These are phyloP conservation scores for Gastracanthus pulcherrimus DNA, from an alignment of 2,888 invertebrate species.

Conservation along the genomic window DNA sequence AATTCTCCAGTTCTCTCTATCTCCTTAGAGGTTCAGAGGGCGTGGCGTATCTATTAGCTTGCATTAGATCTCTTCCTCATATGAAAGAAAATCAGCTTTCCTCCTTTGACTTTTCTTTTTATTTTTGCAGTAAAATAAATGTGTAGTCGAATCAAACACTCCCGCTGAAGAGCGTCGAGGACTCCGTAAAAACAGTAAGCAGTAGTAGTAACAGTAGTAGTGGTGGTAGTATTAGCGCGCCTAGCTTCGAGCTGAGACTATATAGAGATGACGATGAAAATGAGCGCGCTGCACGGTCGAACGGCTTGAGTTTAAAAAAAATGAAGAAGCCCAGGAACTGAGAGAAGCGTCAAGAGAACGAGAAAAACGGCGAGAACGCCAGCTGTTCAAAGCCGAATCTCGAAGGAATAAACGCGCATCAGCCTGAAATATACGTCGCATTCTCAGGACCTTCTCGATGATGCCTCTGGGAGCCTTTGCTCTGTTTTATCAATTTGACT, in stretches of 20 bases:
- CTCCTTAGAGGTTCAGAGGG: too few relatives aligned
- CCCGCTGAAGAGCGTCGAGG: neutral
- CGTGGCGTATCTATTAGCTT: too few relatives aligned
- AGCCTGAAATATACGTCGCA: slow-evolving; percentile 42
- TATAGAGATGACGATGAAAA: slow-evolving; percentile 8
- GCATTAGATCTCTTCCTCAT: too few relatives aligned
- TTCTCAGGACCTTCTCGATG: slow-evolving; percentile 45
- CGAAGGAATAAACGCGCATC: slow-evolving; percentile 20
- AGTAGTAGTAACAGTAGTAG: neutral
- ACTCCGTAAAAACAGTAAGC: neutral
- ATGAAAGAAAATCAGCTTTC: too few relatives aligned
- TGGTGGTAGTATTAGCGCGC: neutral
- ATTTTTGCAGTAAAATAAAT: neutral
- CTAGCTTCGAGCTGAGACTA: neutral
- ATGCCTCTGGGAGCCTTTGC: slow-evolving; percentile 45
- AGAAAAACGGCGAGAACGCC: neutral
- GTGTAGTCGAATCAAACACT: neutral
- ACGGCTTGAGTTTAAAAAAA: neutral
- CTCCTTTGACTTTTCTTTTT: too few relatives aligned
- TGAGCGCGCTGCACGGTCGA: neutral
- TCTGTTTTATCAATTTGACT: slow-evolving; percentile 53
- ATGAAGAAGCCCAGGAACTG: neutral
- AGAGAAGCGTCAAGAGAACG: neutral
- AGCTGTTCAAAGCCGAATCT: slow-evolving; percentile 26
- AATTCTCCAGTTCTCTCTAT: too few relatives aligned